Evolutionary conservation across 1,140 invertebrate species (phyloP).

Genomic region (Ruditapes philippinarum): DNA sequence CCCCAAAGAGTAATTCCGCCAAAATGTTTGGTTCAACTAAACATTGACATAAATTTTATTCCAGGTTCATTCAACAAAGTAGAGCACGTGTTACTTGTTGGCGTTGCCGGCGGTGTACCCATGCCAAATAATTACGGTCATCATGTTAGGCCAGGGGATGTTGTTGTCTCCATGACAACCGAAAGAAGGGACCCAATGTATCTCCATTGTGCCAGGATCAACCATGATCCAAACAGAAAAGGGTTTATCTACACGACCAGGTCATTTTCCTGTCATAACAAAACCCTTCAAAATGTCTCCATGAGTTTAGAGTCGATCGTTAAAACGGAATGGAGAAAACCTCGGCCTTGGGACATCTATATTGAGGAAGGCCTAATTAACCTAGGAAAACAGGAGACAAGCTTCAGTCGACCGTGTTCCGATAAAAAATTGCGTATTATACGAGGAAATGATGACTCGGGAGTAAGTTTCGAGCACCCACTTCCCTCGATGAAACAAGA

Average conservation of each 20-base stretch:
- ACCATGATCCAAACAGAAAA: conserved; percentile 51
- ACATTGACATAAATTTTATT: too few species aligned
- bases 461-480: conserved; percentile 93
- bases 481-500: conserved; percentile 75
- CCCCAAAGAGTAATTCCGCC: too few species aligned
- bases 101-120: conserved; percentile 98
- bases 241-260: conserved; percentile 72
- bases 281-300: conserved; percentile 73
- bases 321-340: conserved; percentile 55
- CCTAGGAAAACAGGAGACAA: conserved; percentile 83
- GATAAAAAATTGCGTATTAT: conserved; percentile 97
- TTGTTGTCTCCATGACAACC: conserved; percentile 93
- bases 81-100: conserved; percentile 96
- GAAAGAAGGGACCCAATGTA: conserved; percentile 79
- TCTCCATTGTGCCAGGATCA: conserved; percentile 83
- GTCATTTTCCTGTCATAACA: conserved; percentile 70
- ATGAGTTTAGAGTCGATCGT: conserved; percentile 67
- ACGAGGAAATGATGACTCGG: conserved; percentile 95
- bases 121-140: conserved; percentile 97
- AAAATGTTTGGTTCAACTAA: too few species aligned
- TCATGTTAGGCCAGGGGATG: conserved; percentile 97
- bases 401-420: conserved; percentile 92
- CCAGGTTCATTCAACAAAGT: conserved; percentile 81
- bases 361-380: conserved; percentile 89
- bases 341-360: conserved; percentile 88